Evolutionary conservation across 2,113 vertebrate species (phyloP), one percentile per base, ranked within the genome.

Genomic region (Coracopsis vasa): DNA sequence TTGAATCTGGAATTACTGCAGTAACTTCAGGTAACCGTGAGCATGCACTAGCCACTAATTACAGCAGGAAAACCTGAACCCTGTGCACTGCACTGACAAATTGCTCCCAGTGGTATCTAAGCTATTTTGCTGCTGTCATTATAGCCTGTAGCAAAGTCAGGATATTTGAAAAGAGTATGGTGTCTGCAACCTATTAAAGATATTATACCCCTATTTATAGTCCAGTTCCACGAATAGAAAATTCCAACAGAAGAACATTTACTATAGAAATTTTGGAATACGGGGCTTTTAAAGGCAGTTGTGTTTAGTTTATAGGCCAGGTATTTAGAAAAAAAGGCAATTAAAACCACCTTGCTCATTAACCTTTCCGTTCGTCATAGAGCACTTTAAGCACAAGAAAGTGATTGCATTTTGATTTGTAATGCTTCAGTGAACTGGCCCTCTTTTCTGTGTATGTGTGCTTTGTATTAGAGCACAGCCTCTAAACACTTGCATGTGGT

Each of bases 61-160:
- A 95, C 91, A 97, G 67, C 50, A 94, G 95, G 94, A 97, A 94
- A 97, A 93, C 85, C 86, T 90, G 90, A 97, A 95, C 69, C 65
- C 65, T 97, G 97, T 98, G 53, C 97, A 86, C 31, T 73, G 92
- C 96, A 91, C 96, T 98, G 97, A 97, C 97, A 98, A 98, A 99
- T 99, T 98, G 98, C 98, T 96, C 98, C 97, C 97, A 90, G 83
- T 88, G 96, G 97, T 96, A 66, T 95, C 84, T 53, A 20, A 97
- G 83, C 61, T 95, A 95, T 94, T 97, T 96, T 60, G 44, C 87
- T 94, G 92, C 82, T 97, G 94, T 97, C 97, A 96, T 97, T 97
- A 91, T 15, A 95, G 80, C 87, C 53, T 31, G 88, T 78, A 92
- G 93, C 84, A 66, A 92, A 97, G 88, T 77, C 91, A 96, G 81